phyloP scores from a whole-genome alignment of 1,140 invertebrate species.

The Saccostrea cuccullata region DNA sequence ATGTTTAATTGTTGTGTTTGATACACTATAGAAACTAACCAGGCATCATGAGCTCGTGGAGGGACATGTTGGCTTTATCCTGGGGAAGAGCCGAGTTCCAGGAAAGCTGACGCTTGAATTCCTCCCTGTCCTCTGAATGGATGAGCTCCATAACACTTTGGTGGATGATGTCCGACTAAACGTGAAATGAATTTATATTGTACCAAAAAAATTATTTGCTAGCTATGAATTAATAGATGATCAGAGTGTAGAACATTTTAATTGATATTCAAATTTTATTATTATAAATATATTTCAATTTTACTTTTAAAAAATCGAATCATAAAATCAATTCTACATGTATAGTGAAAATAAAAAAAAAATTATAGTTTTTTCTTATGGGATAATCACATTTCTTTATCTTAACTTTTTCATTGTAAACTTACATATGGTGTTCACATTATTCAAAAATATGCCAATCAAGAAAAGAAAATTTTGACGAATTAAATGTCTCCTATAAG shows the following conservation, averaged over 20 bases:
- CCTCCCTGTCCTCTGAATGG: constrained; percentile 98
- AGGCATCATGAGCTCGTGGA: constrained; percentile 74
- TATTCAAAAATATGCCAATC: too few species aligned
- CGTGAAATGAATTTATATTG: neutral
- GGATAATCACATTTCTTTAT: too few species aligned
- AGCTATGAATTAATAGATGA: neutral
- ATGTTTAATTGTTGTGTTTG: too few species aligned
- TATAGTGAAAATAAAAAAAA: too few species aligned
- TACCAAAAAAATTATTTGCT: neutral
- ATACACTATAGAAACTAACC: constrained; percentile 58
- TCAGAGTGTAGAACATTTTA: neutral
- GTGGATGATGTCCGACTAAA: constrained; percentile 99
- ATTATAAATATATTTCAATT: too few species aligned
- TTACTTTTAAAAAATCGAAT: too few species aligned
- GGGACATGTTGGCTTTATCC: constrained; percentile 81
- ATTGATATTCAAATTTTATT: neutral
- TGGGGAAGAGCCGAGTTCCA: constrained; percentile 96
- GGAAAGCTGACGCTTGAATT: constrained; percentile 93
- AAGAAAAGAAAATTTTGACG: too few species aligned
- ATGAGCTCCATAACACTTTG: constrained; percentile 99
- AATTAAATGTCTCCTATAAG: too few species aligned
- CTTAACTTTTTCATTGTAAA: too few species aligned
- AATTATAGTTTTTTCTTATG: too few species aligned
- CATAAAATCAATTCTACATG: too few species aligned
- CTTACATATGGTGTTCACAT: too few species aligned